A percentile compares a stretch with the other conserved stretches of the same genome.
Evolutionary conservation across 2,888 invertebrate genomes (phyloP).

Genomic region (Laothoe populi): DNA sequence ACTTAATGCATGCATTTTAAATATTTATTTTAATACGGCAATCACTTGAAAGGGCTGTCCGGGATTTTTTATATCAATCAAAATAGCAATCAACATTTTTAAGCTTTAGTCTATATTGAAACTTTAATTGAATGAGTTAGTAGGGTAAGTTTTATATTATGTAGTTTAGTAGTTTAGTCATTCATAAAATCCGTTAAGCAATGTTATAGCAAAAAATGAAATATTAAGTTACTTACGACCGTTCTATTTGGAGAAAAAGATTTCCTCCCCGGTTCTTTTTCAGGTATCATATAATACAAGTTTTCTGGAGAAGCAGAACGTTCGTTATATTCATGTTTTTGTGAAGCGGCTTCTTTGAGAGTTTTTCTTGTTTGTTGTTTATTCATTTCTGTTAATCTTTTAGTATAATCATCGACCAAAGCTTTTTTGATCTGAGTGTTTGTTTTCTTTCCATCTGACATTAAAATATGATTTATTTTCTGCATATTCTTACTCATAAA

Average conservation of each 20-base stretch:
- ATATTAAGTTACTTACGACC: conserved; percentile 9
- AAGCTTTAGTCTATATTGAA: too few relatives aligned
- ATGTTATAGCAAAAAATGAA: background rate
- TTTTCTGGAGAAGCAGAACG: conserved; percentile 40
- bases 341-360: conserved; percentile 39
- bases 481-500: background rate
- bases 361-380: conserved; percentile 33
- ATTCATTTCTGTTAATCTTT: conserved; percentile 46
- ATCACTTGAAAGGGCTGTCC: too few relatives aligned
- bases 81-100: too few relatives aligned
- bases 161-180: too few relatives aligned
- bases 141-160: too few relatives aligned
- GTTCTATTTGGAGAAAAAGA: background rate
- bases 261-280: conserved; percentile 31
- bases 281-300: conserved; percentile 42
- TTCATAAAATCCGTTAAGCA: too few relatives aligned
- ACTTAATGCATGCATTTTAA: too few relatives aligned
- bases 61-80: too few relatives aligned
- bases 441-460: conserved; percentile 17
- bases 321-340: conserved; percentile 33
- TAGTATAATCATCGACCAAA: conserved; percentile 59
- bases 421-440: conserved; percentile 46
- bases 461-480: conserved; percentile 25
- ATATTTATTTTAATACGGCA: too few relatives aligned
- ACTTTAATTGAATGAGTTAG: too few relatives aligned